Evolutionary conservation across 1,140 invertebrate species (phyloP).

Genomic region (Brachionus sp.): DNA sequence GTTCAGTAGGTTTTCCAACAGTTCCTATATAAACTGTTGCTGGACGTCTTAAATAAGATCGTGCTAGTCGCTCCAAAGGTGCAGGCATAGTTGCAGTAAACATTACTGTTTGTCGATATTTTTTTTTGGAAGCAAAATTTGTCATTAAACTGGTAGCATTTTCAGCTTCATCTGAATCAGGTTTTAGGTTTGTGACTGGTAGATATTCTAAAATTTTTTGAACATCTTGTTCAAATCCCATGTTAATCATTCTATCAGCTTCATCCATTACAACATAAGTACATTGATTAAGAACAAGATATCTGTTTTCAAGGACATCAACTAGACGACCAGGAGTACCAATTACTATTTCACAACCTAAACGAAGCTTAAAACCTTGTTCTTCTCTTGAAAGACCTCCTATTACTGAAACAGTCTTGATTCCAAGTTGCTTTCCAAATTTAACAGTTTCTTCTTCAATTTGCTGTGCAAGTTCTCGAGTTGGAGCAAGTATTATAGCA

Average conservation of each 20-base stretch:
- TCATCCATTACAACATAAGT: constrained; percentile 69
- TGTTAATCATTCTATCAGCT: constrained; percentile 98
- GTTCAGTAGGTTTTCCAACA: constrained; percentile 93
- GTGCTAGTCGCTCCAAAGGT: constrained; percentile 88
- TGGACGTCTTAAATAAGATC: constrained; percentile 87
- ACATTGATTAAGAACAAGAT: constrained; percentile 91
- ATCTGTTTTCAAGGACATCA: constrained; percentile 96
- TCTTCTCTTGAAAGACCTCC: constrained; percentile 95
- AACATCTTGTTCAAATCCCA: constrained; percentile 97
- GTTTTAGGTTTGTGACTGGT: constrained; percentile 96
- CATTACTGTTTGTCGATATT: constrained; percentile 97
- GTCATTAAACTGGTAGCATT: constrained; percentile 76
- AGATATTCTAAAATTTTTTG: constrained; percentile 97
- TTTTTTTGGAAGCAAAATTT: constrained; percentile 87
- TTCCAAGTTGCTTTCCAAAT: constrained; percentile 88
- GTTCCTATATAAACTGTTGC: constrained; percentile 97
- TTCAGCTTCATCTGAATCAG: constrained; percentile 96
- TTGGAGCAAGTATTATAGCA: constrained; percentile 96
- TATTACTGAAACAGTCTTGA: constrained; percentile 94
- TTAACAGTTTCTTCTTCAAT: constrained; percentile 98
- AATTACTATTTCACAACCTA: constrained; percentile 99
- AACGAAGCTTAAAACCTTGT: constrained; percentile 88
- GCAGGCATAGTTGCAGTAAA: constrained; percentile 99
- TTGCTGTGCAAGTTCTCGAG: constrained; percentile 96
- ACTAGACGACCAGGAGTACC: constrained; percentile 98